phyloP scores from a whole-genome alignment of 2,888 invertebrate genomes.

The Torymus texanus region DNA sequence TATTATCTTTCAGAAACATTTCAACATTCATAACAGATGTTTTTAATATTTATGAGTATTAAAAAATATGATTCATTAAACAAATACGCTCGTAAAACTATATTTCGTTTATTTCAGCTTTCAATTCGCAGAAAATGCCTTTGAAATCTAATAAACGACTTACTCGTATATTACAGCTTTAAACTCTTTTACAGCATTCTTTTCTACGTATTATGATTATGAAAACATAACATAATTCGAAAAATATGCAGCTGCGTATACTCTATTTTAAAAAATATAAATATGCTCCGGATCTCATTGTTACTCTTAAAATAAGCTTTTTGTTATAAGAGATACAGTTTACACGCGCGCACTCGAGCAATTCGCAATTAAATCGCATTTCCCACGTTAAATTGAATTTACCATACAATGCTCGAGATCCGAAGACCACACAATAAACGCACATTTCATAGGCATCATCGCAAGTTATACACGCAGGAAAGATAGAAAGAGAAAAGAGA shows the following conservation, averaged over 20 bases:
- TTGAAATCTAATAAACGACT: not conserved
- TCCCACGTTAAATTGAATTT: constrained; percentile 46
- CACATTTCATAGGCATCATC: not conserved
- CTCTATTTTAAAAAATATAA: too few relatives aligned
- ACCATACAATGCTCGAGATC: constrained; percentile 30
- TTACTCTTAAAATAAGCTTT: not conserved
- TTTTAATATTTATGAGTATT: not conserved
- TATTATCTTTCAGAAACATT: too few relatives aligned
- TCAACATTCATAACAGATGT: too few relatives aligned
- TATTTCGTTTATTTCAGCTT: not conserved
- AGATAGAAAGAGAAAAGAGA: too few relatives aligned
- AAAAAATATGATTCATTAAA: not conserved
- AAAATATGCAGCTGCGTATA: too few relatives aligned
- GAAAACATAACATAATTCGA: too few relatives aligned
- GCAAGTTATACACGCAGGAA: not conserved
- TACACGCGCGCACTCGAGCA: not conserved
- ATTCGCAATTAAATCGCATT: constrained; percentile 36
- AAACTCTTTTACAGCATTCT: too few relatives aligned
- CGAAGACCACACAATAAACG: constrained; percentile 17
- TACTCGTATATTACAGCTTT: too few relatives aligned
- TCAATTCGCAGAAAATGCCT: not conserved
- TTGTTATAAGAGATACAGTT: not conserved
- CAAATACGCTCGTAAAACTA: too few relatives aligned
- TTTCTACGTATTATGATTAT: too few relatives aligned
- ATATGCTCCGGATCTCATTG: not conserved